Evolutionary conservation across 2,888 invertebrate genomes (phyloP), one percentile per base, ranked within the genome.

Genomic region (Drosophila seclusa): DNA sequence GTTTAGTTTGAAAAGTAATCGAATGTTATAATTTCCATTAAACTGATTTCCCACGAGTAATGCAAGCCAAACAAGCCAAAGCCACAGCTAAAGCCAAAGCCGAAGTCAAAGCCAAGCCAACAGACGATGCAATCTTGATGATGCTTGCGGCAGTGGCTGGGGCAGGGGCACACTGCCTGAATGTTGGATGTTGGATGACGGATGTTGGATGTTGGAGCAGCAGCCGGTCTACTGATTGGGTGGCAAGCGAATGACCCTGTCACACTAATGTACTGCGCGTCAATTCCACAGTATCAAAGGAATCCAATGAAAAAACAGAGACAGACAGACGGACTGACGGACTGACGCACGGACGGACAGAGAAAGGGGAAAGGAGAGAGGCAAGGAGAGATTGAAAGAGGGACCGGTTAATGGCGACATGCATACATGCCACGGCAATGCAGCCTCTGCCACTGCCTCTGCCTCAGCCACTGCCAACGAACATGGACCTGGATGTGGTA

Each of bases 11-110:
- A 77, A 85, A 90, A 85, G 90, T 88, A 87, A 87, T 88, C 87
- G 87, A 90, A 87, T 87, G 90, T 83, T 87, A 83, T 87, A 87
- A 87, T 87, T 88, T 87, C 87, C 87, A 87, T 87, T 90, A 85
- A 87, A 90, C 87, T 87, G 89, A 87, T 87, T 87, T 87, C 87
- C 87, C 87, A 90, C 67, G 90, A 78, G 80, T 54, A 75, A 69
- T 80, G 78, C 83, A 76, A 76, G 80, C 75, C 87, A 85, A 84
- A 73, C 68, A 70, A 73, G 50, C 59, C 53, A 18, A 72, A 52
- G 53, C 24, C 24, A 40, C 59, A 48, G 48, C 59, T 42, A 16
- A 68, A 52, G 61, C 49, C 58, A 48, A 57, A 32, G 54, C 24
- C 16, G 34, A 49, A 40, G 55, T 27, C 53, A 53, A 60, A 40